Evolutionary conservation across 2,113 vertebrate species (phyloP), one percentile per base, ranked within the genome.

Genomic region (Rattus rattus): DNA sequence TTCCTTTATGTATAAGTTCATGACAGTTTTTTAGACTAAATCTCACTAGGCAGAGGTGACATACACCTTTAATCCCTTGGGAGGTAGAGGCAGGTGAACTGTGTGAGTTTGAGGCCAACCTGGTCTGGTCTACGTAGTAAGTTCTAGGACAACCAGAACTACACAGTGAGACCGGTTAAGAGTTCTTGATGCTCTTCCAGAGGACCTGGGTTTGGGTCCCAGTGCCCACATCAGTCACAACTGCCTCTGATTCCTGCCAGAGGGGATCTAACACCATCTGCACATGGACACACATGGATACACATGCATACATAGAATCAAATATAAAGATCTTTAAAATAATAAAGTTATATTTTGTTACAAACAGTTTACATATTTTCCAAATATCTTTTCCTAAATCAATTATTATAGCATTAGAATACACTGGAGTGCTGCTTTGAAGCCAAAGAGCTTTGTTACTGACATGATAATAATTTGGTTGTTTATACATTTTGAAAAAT

Each of bases 401-500:
- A 94, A 92, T 81, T 69, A 33, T 90, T 90, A 89, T 0, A 84
- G 10, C 75, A 76, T 72, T 89, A 36, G 96, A 91, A 91, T 26
- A 91, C 7, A 65, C 20, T 72, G 52, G 16, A 76, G 92, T 95
- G 39, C 13, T 96, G 94, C 91, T 89, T 97, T 97, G 94, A 97
- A 92, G 89, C 67, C 26, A 75, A 65, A 4, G 73, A 97, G 93
- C 30, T 97, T 98, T 98, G 94, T 98, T 98, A 97, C 96, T 98
- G 98, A 98, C 97, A 98, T 97, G 97, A 96, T 98, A 98, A 98
- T 96, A 97, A 97, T 98, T 98, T 80, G 88, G 65, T 90, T 98
- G 94, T 98, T 98, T 98, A 96, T 65, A 96, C 97, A 98, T 97
- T 98, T 98, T 98, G 95, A 93, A 93, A 97, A 98, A 96, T 98